These are phyloP conservation scores for Pteropus rufus DNA, from an alignment of 2,797 vertebrate genomes.

Conservation along the genomic window DNA sequence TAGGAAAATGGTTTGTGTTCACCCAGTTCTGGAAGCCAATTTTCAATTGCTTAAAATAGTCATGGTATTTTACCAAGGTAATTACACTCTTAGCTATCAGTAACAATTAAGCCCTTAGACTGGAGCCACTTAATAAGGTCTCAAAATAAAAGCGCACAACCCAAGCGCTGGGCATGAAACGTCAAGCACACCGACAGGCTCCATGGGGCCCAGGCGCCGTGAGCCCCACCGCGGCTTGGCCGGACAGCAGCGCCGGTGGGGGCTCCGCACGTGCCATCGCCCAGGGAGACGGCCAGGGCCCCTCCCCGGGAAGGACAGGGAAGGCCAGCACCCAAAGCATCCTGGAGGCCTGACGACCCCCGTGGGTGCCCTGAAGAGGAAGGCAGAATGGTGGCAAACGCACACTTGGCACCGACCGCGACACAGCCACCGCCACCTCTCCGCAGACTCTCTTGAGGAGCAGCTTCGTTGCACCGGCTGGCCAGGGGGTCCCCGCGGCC, in stretches of 20 bases:
- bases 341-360: too few relatives aligned
- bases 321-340: background rate
- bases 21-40: conserved; percentile 81
- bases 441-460: conserved; percentile 71
- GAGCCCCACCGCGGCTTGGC: too few relatives aligned
- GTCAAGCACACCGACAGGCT: conserved; percentile 79
- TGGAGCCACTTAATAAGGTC: conserved; percentile 81
- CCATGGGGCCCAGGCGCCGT: background rate
- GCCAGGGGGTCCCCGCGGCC: conserved; percentile 54
- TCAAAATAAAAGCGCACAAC: conserved; percentile 80
- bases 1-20: conserved; percentile 79
- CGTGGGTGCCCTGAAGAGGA: accelerated
- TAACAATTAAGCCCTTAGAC: conserved; percentile 86
- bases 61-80: conserved; percentile 86
- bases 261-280: accelerated
- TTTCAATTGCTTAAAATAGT: conserved; percentile 87
- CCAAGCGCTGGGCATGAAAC: conserved; percentile 78
- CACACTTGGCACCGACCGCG: conserved; percentile 41
- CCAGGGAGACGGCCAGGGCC: too few relatives aligned
- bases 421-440: conserved; percentile 45
- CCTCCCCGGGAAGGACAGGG: background rate
- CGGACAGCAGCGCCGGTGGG: too few relatives aligned
- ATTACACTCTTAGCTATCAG: conserved; percentile 86
- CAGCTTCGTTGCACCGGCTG: conserved; percentile 67
- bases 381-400: too few relatives aligned